Base-by-base conservation (phyloP, 2,113 vertebrate genomes). In the Pelmatolapia mariae region DNA sequence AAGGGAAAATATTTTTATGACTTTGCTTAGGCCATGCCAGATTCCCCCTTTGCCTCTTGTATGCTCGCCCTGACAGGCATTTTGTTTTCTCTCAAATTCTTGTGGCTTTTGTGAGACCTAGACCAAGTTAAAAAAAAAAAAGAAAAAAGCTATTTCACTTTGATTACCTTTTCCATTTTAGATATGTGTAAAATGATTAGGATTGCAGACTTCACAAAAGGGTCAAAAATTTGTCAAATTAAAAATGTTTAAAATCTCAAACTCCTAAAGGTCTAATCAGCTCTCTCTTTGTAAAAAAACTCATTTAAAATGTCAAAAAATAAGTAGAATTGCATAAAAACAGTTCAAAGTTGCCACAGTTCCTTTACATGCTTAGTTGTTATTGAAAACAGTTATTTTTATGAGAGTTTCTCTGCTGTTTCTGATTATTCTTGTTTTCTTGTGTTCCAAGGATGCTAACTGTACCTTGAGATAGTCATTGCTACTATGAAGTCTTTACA, bases 1-100 rank as follows among this genome's bases (percentile, higher is more conserved):
- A 98, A 97, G 96, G 93, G 97, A 97, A 98, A 98, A 98, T 99
- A 98, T 98, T 98, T 99, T 98, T 99, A 99, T 98, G 98, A 97
- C 97, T 98, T 97, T 97, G 96, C 95, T 96, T 96, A 95, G 97
- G 97, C 97, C 96, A 97, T 98, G 97, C 96, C 96, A 97, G 97
- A 97, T 97, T 93, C 89, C 89, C 91, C 89, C 81, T 93, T 93
- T 82, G 86, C 93, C 90, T 94, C 92, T 91, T 85, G 83, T 89
- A 92, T 94, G 89, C 95, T 96, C 91, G 94, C 94, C 95, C 96
- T 36, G 38, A 96, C 96, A 96, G 94, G 91, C 92, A 86, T 94
- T 95, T 95, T 95, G 92, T 95, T 96, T 96, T 96, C 88, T 91
- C 84, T 93, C 18, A 82, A 92, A 96, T 96, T 95, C 90, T 93